Evolutionary conservation across 1,140 invertebrate species (phyloP).

Genomic region (Lordiphosa mommai): DNA sequence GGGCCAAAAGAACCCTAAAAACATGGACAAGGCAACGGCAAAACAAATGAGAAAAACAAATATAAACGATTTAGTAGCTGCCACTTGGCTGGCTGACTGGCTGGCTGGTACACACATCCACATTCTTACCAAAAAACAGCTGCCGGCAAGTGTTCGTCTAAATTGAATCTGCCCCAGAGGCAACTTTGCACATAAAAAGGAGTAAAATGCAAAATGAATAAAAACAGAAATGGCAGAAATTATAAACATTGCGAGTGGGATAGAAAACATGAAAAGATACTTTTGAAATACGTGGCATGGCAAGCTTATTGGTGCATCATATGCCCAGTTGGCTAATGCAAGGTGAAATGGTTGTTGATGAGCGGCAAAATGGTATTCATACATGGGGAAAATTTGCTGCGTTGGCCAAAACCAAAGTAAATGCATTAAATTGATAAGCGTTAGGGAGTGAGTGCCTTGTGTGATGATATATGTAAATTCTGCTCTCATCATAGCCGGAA

Average conservation of each 20-base stretch:
- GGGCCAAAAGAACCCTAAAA: conserved; percentile 47
- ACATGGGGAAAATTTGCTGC: conserved; percentile 2
- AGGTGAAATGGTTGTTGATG: neutral
- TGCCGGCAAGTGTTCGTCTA: conserved; percentile 69
- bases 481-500: too few relatives aligned
- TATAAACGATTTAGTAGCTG: conserved; percentile 76
- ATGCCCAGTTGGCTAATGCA: too few relatives aligned
- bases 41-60: conserved; percentile 57
- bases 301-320: too few relatives aligned
- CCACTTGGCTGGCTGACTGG: conserved; percentile 52
- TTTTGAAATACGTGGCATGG: too few relatives aligned
- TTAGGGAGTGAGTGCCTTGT: too few relatives aligned
- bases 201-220: conserved; percentile 41
- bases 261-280: neutral
- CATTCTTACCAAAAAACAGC: conserved; percentile 35
- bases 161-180: conserved; percentile 58
- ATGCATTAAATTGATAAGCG: too few relatives aligned
- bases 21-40: conserved; percentile 43
- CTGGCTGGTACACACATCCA: conserved; percentile 17
- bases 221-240: conserved; percentile 56
- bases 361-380: neutral
- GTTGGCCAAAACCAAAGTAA: too few relatives aligned
- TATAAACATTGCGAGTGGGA: conserved; percentile 43
- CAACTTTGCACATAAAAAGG: conserved; percentile 24
- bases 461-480: too few relatives aligned